Evolutionary conservation across 1,140 invertebrate genomes (phyloP), one percentile per base, ranked within the genome.

Genomic region (Euura saliciscinereae): DNA sequence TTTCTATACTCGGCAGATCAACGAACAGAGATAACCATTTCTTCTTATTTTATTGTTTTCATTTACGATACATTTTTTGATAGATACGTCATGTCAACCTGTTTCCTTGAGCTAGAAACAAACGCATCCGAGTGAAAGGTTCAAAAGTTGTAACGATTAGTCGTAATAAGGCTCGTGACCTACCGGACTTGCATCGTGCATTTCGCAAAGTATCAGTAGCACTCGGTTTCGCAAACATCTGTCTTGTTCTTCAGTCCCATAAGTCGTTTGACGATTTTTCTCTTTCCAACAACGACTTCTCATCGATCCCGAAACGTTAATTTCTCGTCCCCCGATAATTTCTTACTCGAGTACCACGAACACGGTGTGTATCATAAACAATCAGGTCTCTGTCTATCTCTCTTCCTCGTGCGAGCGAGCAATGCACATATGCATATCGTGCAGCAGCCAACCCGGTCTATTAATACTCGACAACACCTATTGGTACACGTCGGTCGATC

Each of bases 391-490:
- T 28, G 1, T 28, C 28, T 28, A 59, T 59, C 51, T 11, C 51
- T 59, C 51, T 28, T 28, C 28, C 28, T 28, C 28, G 28, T 28
- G 28, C 28, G 28, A 28, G 28, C 28, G 28, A 28, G 28, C 28
- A 28, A 28, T 28, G 51, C 13, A 59, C 51, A 59, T n/a, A 59
- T 59, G 51, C 51, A 59, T 59, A 59, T 59, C 51, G 51, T n/a
- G 51, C 51, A 59, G 13, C 13, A 59, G 13, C 51, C 51, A 59
- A 59, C 51, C 51, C 5, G 51, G 13, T 8, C 51, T 59, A 59
- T 59, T 59, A 59, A 59, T 59, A 59, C 51, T n/a, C 51, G 51
- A 59, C 51, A 59, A 59, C 51, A 59, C 51, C 51, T 59, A 59
- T 59, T 11, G 8, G 51, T n/a, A 59, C 51, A 8, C 51, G 51